These are phyloP conservation scores for Callipepla squamata DNA, from an alignment of 2,113 vertebrate species.

Conservation along the genomic window DNA sequence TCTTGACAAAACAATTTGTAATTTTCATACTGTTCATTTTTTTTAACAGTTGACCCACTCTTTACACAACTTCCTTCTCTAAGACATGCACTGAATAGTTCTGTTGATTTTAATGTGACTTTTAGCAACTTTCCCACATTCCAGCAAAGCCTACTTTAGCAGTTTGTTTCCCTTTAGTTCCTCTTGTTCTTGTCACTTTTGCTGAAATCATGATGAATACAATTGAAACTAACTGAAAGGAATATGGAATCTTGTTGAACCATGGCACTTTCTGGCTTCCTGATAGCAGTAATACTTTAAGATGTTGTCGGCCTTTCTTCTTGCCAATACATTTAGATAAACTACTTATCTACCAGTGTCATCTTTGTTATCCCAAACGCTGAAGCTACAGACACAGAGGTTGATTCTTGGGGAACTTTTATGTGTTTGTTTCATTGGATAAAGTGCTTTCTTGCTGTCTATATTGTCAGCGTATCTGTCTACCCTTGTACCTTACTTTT, in stretches of 20 bases:
- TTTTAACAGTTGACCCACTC: conserved; percentile 22
- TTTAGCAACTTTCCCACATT: conserved; percentile 49
- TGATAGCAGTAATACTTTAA: conserved; percentile 40
- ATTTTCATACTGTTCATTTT: conserved; percentile 46
- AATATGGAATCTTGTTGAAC: background rate
- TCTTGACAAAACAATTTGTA: conserved; percentile 40
- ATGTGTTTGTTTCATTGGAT: conserved; percentile 58
- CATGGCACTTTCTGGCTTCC: conserved; percentile 51
- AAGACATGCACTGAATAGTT: conserved; percentile 38
- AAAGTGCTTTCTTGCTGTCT: conserved; percentile 55
- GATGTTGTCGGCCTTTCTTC: conserved; percentile 52
- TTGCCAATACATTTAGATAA: conserved; percentile 53
- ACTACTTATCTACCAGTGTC: conserved; percentile 61
- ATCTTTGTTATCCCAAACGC: conserved; percentile 63
- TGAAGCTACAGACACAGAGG: conserved; percentile 36
- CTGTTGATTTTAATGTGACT: conserved; percentile 59
- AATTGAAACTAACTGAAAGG: conserved; percentile 42
- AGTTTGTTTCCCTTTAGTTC: background rate
- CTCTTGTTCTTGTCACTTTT: conserved; percentile 37
- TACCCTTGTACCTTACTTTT: conserved; percentile 5
- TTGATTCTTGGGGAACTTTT: conserved; percentile 44
- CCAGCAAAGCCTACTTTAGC: conserved; percentile 7
- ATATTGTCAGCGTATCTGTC: conserved; percentile 13
- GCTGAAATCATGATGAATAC: background rate
- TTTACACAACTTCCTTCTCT: conserved; percentile 24